phyloP scores from a whole-genome alignment of 2,797 vertebrate species.

The Scleropages formosus region DNA sequence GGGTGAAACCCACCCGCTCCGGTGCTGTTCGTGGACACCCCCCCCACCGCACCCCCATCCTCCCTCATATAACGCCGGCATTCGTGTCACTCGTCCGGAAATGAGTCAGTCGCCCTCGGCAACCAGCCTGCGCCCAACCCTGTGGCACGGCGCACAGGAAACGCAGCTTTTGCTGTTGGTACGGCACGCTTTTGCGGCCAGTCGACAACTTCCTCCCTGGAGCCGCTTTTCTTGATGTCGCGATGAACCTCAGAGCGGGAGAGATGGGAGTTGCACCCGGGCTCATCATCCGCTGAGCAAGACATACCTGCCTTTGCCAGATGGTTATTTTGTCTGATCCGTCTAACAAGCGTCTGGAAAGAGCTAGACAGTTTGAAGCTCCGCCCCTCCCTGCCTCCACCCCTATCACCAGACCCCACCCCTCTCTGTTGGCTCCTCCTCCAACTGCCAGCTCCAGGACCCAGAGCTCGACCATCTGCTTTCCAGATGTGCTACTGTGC shows the following conservation, averaged over 20 bases:
- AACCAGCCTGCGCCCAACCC: conserved; percentile 37
- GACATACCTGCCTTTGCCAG: too few species aligned
- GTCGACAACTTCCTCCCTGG: conserved; percentile 42
- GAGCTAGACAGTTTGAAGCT: conserved; percentile 29
- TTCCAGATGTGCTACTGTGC: conserved; percentile 65
- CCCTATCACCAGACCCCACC: too few species aligned
- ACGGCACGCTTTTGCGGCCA: conserved; percentile 31
- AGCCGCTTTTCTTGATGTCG: not conserved
- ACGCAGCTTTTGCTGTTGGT: conserved; percentile 26
- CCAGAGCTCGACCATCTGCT: conserved; percentile 37
- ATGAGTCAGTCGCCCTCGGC: conserved; percentile 40
- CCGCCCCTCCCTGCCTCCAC: too few species aligned
- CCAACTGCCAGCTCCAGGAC: conserved; percentile 31
- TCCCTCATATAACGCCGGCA: conserved; percentile 39
- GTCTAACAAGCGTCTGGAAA: not conserved
- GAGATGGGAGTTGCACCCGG: not conserved
- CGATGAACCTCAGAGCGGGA: not conserved
- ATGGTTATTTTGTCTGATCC: too few species aligned
- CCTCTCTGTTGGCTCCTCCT: too few species aligned
- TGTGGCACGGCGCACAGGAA: conserved; percentile 29
- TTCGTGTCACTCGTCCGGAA: conserved; percentile 36
- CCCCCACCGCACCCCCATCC: conserved; percentile 12
- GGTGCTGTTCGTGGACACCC: conserved; percentile 2
- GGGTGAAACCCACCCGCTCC: not conserved
- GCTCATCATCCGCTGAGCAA: not conserved